These are phyloP conservation scores for Pseudomyrmex pallidus DNA, from an alignment of 1,140 invertebrate genomes.

Conservation along the genomic window DNA sequence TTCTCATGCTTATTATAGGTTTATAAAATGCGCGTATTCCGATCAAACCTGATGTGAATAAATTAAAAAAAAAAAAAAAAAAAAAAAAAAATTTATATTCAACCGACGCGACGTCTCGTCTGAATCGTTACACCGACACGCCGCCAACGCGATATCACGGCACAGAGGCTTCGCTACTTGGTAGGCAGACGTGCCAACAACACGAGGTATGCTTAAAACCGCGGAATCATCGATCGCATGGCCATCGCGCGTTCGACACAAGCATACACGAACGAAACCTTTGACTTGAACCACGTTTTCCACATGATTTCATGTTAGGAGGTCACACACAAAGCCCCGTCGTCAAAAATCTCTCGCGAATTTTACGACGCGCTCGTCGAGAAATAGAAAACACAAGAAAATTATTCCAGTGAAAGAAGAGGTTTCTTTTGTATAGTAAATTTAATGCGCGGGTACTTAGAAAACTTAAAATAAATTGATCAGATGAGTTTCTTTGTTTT, in stretches of 20 bases:
- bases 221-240: conserved; percentile 58
- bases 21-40: not conserved
- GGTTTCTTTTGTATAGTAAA: too few species aligned
- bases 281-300: conserved; percentile 5
- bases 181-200: conserved; percentile 76
- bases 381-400: too few species aligned
- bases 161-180: conserved; percentile 67
- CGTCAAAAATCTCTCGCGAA: not conserved
- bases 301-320: not conserved
- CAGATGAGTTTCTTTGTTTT: too few species aligned
- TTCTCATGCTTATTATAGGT: not conserved
- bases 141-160: conserved; percentile 65
- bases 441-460: too few species aligned
- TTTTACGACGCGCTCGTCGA: too few species aligned
- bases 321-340: not conserved
- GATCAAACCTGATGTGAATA: conserved; percentile 33
- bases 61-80: conserved; percentile 12
- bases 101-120: conserved; percentile 68
- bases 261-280: conserved; percentile 21
- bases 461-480: too few species aligned
- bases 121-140: conserved; percentile 78
- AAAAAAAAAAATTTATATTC: conserved; percentile 70
- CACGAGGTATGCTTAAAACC: conserved; percentile 74
- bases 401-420: too few species aligned
- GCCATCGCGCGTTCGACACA: not conserved